phyloP scores from a whole-genome alignment of 53 echinoderm and acorn worm genomes.

The Astropecten irregularis region DNA sequence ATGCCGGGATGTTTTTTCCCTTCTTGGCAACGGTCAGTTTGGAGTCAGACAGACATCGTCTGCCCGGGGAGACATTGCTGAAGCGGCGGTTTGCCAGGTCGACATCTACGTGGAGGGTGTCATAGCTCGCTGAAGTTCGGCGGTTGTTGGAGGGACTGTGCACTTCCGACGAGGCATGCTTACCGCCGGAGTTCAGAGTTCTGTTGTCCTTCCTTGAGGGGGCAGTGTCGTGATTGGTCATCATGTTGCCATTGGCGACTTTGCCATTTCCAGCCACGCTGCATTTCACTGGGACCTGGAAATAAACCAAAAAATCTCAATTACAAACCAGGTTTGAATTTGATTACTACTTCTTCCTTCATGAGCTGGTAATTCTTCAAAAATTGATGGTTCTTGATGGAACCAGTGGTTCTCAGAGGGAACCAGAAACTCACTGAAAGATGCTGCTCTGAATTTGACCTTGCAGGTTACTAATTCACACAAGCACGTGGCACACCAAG shows the following conservation, averaged over 20 bases:
- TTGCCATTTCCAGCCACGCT: constrained; percentile 21
- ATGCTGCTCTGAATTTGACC: no score
- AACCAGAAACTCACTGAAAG: no score
- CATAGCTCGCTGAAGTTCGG: not conserved
- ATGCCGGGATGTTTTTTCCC: constrained; percentile 61
- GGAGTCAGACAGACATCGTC: constrained; percentile 91
- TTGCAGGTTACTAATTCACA: no score
- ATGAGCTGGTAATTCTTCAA: no score
- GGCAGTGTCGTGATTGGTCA: constrained; percentile 27
- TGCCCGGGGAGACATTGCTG: constrained; percentile 82
- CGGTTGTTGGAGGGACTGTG: constrained; percentile 30
- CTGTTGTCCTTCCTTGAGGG: constrained; percentile 25
- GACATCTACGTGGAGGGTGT: constrained; percentile 78
- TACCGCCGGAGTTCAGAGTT: constrained; percentile 6
- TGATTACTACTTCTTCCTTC: not conserved
- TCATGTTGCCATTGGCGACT: constrained; percentile 45
- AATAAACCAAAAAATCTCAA: not conserved
- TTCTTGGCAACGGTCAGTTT: constrained; percentile 61
- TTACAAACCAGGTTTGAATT: no score
- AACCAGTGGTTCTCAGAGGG: no score
- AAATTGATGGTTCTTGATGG: no score
- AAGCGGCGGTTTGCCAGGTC: constrained; percentile 71
- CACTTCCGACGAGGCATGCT: not conserved
- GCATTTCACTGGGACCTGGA: constrained; percentile 35
- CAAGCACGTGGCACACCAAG: no score